Conservation (phyloP, 2,797 vertebrate species). For the Fundulus diaphanus region DNA sequence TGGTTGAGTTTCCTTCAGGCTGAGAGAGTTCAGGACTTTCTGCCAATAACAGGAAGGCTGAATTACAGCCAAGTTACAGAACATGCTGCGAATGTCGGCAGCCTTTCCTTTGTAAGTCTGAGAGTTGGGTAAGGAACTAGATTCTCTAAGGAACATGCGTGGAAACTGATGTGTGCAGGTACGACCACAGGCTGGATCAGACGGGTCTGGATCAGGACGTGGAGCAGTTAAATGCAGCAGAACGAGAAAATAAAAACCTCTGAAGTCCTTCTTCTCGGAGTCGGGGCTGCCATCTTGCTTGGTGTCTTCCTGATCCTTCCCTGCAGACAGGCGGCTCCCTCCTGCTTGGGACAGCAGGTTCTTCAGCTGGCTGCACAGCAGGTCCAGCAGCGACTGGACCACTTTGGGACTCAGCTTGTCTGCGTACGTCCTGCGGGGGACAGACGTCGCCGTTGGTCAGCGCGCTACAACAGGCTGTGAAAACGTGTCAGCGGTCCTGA, state of each 20-base stretch:
- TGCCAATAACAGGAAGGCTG: no score
- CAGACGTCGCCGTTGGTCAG: not conserved
- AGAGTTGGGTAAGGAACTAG: no score
- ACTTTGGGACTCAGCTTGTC: conserved; percentile 96
- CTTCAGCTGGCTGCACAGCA: conserved; percentile 97
- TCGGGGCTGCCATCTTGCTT: conserved; percentile 86
- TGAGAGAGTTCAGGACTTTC: no score
- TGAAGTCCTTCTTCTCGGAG: conserved; percentile 91
- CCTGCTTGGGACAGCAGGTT: conserved; percentile 94
- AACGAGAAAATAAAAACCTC: conserved; percentile 87
- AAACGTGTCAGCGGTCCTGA: no score
- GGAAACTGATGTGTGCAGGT: no score
- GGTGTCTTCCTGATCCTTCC: conserved; percentile 79
- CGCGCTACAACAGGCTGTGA: no score
- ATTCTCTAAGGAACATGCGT: no score
- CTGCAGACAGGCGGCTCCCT: conserved; percentile 84
- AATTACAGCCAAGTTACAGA: not conserved
- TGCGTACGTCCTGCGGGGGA: conserved; percentile 89
- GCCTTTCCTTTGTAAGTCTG: no score
- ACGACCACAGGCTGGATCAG: no score
- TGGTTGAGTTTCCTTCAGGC: no score
- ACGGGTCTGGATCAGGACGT: not conserved
- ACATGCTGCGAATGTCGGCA: no score
- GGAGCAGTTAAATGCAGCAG: not conserved
- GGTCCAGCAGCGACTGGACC: conserved; percentile 95